Evolutionary conservation across 2,113 vertebrate genomes (phyloP), one percentile per base, ranked within the genome.

Genomic region (Chroicocephalus ridibundus): DNA sequence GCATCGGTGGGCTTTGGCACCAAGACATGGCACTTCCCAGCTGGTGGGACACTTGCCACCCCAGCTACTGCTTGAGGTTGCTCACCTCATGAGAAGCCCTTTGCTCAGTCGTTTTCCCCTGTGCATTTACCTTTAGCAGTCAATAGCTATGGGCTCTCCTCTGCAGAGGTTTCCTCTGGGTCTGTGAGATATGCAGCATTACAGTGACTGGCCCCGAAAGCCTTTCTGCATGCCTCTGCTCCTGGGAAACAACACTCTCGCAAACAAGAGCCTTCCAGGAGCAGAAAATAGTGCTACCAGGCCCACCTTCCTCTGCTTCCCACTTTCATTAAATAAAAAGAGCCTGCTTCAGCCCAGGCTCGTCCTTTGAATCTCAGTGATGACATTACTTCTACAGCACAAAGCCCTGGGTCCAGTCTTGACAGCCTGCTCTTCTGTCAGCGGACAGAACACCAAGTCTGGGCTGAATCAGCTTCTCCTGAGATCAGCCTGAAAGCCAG

Each of bases 31-130:
- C 24, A 27, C 8, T 44, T 85, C 32, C 44, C 84, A 76, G 44
- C 6, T 61, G 34, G 15, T 4, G 9, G 20, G 38, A 29, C 0
- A 1, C 22, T 62, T 65, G 12, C 27, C 3, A 3, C 10, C 31
- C 44, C 57, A 71, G 47, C 10, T 54, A 17, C 27, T 2, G 1
- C 19, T 40, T 34, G 13, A 49, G 54, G 12, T 44, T 51, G 38
- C 24, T 58, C 26, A 47, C 64, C 38, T 65, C 61, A 62, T 34
- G 10, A 46, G 65, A 82, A 91, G 13, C 26, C 24, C 25, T 74
- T 78, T 68, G 36, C 29, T 44, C 26, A 19, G 32, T 65, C 49
- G 15, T 54, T 79, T 86, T 52, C 21, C 52, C 49, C 34, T 29
- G 31, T 55, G 47, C 31, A 61, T 65, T 84, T 71, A n/a, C 40